These are phyloP conservation scores for Dolichotis patagonum DNA, from an alignment of 2,113 vertebrate species.

Conservation along the genomic window DNA sequence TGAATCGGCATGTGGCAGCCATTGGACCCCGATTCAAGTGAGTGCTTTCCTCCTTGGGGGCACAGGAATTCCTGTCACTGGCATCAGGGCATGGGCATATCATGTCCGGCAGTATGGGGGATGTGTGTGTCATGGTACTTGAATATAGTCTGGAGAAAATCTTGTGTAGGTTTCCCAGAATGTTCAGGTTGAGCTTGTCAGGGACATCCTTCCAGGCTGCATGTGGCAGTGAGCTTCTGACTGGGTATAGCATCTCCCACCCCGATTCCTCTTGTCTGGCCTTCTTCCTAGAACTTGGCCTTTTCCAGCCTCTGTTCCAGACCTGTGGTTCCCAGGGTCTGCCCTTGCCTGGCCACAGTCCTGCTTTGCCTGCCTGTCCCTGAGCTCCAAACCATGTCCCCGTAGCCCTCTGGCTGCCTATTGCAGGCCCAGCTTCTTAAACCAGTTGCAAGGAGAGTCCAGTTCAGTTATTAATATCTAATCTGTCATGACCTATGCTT, in stretches of 20 bases:
- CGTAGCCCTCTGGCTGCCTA: not conserved
- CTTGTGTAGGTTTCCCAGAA: not conserved
- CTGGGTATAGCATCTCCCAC: not conserved
- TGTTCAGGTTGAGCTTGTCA: not conserved
- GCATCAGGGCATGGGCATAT: not conserved
- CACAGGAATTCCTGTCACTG: not conserved
- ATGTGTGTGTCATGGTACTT: not conserved
- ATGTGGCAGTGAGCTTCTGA: not conserved
- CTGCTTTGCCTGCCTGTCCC: not conserved
- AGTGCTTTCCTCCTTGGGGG: slow-evolving; percentile 53
- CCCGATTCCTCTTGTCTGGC: not conserved
- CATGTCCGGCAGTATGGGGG: not conserved
- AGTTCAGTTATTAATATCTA: not conserved
- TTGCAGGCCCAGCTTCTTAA: not conserved
- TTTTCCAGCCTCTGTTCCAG: not conserved
- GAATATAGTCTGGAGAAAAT: not conserved
- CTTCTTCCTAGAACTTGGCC: not conserved
- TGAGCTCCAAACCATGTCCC: not conserved
- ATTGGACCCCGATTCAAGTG: slow-evolving; percentile 97
- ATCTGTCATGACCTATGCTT: not conserved
- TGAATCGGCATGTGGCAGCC: slow-evolving; percentile 96
- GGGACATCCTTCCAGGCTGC: not conserved
- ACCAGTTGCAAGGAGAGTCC: not conserved
- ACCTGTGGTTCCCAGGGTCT: not conserved
- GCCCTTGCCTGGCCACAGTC: not conserved